A percentile compares a stretch with the other conserved stretches of the same genome.
Conservation (phyloP, 2,797 vertebrate genomes). For the Eulemur albifrons region DNA sequence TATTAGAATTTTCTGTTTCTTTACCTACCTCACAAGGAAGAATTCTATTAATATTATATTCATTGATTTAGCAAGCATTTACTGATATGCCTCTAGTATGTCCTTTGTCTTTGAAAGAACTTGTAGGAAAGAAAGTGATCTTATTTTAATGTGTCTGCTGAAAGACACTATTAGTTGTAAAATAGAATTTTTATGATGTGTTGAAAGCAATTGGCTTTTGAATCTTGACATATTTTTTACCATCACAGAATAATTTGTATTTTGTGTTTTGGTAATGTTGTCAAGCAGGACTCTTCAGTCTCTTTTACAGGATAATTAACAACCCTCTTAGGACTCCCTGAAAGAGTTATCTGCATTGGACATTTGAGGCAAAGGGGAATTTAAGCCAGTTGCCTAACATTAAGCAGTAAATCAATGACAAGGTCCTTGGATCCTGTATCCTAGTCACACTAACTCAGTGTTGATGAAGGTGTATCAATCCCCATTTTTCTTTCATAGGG, state of each 20-base stretch:
- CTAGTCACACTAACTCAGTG: neutral
- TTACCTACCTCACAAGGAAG: neutral
- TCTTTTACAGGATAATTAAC: neutral
- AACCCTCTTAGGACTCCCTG: neutral
- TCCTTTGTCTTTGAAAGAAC: neutral
- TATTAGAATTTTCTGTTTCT: neutral
- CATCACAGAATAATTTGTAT: neutral
- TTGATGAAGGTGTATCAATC: neutral
- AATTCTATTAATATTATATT: neutral
- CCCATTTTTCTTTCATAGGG: neutral
- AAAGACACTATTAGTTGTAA: neutral
- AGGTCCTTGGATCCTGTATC: neutral
- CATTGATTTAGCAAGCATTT: neutral
- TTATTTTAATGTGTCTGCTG: constrained; percentile 14
- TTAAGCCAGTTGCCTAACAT: neutral
- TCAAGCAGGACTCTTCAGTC: neutral
- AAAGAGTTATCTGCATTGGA: neutral
- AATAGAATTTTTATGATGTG: constrained; percentile 28
- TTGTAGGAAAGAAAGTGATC: constrained; percentile 17
- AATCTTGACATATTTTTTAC: constrained; percentile 31
- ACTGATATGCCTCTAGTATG: neutral
- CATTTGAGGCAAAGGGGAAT: neutral
- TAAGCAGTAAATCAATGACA: neutral
- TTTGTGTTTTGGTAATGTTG: neutral
- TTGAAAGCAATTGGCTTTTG: constrained; percentile 52